phyloP scores from a whole-genome alignment of 2,797 vertebrate genomes.

The Limosa lapponica region DNA sequence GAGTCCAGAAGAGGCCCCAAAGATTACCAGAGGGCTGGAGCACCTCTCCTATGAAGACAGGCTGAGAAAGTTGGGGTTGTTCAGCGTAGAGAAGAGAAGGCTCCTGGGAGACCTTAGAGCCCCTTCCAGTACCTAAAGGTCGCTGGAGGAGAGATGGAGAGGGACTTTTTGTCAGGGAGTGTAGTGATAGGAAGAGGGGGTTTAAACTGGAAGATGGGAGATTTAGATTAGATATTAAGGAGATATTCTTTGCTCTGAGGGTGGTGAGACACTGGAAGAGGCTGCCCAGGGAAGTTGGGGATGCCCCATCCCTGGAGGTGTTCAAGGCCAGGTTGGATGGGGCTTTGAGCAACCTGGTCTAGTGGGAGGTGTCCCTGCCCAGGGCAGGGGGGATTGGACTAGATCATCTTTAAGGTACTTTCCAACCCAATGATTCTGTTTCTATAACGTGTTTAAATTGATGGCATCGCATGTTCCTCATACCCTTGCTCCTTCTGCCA shows the following conservation, averaged over 20 bases:
- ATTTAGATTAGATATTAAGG: neutral
- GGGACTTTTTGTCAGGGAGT: neutral
- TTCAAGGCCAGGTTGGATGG: neutral
- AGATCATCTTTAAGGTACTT: neutral
- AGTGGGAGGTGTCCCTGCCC: neutral
- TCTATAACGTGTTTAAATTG: neutral
- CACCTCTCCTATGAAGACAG: neutral
- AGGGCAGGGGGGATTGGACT: neutral
- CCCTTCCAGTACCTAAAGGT: neutral
- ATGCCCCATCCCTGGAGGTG: neutral
- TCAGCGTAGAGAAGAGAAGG: neutral
- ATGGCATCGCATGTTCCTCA: rapidly evolving
- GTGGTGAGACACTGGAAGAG: neutral
- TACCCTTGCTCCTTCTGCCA: neutral
- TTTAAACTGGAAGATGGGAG: neutral
- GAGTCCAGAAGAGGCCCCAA: neutral
- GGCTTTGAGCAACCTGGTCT: neutral
- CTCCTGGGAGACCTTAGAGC: neutral
- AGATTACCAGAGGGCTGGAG: neutral
- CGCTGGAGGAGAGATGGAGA: neutral
- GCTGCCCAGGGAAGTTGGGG: neutral
- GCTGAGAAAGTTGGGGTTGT: neutral
- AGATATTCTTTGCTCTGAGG: neutral
- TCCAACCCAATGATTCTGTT: neutral
- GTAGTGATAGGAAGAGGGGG: neutral